Evolutionary conservation across 2,797 vertebrate genomes (phyloP).

Genomic region (Chiroxiphia lanceolata): DNA sequence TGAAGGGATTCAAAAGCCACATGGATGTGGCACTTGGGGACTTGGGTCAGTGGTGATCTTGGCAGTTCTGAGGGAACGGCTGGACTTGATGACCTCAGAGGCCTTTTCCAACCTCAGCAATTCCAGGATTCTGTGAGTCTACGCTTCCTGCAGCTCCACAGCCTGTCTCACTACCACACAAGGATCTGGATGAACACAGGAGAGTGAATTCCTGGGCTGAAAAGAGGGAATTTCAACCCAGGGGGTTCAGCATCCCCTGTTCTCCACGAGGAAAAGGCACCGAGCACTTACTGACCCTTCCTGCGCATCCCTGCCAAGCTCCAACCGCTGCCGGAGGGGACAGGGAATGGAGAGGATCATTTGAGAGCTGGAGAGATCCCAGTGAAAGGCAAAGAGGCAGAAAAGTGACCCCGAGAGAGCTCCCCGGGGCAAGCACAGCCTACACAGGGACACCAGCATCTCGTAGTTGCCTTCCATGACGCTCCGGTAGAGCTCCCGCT

Average conservation of each 20-base stretch:
- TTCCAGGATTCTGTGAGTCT: neutral
- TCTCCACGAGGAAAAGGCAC: neutral
- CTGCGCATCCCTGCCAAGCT: neutral
- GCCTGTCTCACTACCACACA: neutral
- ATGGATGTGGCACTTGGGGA: neutral
- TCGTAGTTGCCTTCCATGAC: slow-evolving; percentile 74
- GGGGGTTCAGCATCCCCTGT: neutral
- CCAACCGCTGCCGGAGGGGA: neutral
- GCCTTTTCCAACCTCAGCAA: neutral
- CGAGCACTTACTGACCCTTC: neutral
- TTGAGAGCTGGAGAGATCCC: neutral
- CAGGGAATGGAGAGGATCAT: neutral
- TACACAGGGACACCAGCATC: slow-evolving; percentile 74
- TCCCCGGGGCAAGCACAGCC: neutral
- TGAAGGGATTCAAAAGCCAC: neutral
- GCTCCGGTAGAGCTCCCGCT: slow-evolving; percentile 70
- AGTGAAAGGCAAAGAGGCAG: neutral
- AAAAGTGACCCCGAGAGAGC: neutral
- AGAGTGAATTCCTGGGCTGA: neutral
- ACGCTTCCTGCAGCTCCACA: neutral
- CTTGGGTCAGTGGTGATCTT: neutral
- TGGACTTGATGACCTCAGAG: neutral
- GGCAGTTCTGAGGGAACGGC: neutral
- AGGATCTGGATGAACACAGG: neutral
- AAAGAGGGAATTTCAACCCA: neutral